Conservation (phyloP, 1,140 invertebrate species). For the Scaptomyza hsui region DNA sequence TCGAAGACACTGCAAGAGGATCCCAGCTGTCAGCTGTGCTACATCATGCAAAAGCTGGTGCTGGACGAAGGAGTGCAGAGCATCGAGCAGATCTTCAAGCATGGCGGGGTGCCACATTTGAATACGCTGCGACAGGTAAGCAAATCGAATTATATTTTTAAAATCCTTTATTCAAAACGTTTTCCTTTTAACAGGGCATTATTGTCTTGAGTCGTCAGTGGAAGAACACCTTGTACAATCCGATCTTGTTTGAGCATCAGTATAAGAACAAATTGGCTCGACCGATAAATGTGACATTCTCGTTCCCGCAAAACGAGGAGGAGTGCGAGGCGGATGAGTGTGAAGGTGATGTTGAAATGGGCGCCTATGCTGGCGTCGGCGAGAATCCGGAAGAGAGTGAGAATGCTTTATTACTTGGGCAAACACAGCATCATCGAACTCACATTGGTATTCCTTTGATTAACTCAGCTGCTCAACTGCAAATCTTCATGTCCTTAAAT, state of each 20-base stretch:
- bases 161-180: slow-evolving; percentile 25
- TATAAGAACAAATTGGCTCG: slow-evolving; percentile 93
- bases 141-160: not conserved
- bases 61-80: slow-evolving; percentile 89
- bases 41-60: slow-evolving; percentile 94
- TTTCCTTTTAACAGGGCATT: slow-evolving; percentile 87
- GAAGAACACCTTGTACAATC: slow-evolving; percentile 98
- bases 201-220: slow-evolving; percentile 96
- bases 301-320: slow-evolving; percentile 92
- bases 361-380: slow-evolving; percentile 78
- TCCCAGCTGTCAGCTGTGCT: slow-evolving; percentile 96
- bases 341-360: slow-evolving; percentile 83
- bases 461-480: slow-evolving; percentile 68
- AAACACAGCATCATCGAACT: slow-evolving; percentile 84
- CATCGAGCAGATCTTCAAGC: slow-evolving; percentile 93
- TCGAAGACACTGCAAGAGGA: slow-evolving; percentile 97
- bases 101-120: slow-evolving; percentile 92
- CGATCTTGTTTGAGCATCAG: slow-evolving; percentile 94
- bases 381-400: slow-evolving; percentile 84
- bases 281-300: slow-evolving; percentile 94
- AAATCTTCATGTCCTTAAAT: not conserved
- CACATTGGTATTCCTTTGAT: slow-evolving; percentile 84
- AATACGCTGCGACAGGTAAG: slow-evolving; percentile 93
- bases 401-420: slow-evolving; percentile 84
- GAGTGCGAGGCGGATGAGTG: slow-evolving; percentile 80